Conservation (phyloP, 1,140 invertebrate species). For the Papilio glaucus region DNA sequence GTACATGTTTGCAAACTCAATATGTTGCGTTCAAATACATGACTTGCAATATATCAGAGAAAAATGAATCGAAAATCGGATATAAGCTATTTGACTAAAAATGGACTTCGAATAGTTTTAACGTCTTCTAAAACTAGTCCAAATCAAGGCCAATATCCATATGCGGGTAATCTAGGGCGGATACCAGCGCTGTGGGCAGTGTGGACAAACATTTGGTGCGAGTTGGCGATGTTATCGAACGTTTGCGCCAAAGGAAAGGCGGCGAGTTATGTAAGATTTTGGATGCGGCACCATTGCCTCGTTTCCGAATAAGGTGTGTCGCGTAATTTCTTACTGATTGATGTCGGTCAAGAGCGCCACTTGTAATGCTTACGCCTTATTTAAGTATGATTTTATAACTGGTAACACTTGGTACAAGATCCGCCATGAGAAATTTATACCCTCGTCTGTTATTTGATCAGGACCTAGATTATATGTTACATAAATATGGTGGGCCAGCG, state of each 20-base stretch:
- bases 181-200: slow-evolving; percentile 33
- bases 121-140: not conserved
- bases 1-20: too few relatives aligned
- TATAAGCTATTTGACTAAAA: not conserved
- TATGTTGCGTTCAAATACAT: too few relatives aligned
- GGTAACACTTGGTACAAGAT: too few relatives aligned
- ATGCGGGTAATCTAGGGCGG: slow-evolving; percentile 35
- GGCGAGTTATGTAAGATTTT: slow-evolving; percentile 52
- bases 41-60: too few relatives aligned
- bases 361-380: not conserved
- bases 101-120: not conserved
- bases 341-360: slow-evolving; percentile 46
- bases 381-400: too few relatives aligned
- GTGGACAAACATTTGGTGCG: slow-evolving; percentile 29
- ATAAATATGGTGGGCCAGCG: too few relatives aligned
- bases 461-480: too few relatives aligned
- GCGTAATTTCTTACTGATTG: slow-evolving; percentile 22
- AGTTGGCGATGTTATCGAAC: slow-evolving; percentile 45
- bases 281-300: slow-evolving; percentile 55
- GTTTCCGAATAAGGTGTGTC: slow-evolving; percentile 44
- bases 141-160: slow-evolving; percentile 14
- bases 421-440: too few relatives aligned
- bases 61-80: too few relatives aligned
- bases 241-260: slow-evolving; percentile 47
- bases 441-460: too few relatives aligned